Conservation (phyloP, 2,797 vertebrate genomes). For the Allobates femoralis region DNA sequence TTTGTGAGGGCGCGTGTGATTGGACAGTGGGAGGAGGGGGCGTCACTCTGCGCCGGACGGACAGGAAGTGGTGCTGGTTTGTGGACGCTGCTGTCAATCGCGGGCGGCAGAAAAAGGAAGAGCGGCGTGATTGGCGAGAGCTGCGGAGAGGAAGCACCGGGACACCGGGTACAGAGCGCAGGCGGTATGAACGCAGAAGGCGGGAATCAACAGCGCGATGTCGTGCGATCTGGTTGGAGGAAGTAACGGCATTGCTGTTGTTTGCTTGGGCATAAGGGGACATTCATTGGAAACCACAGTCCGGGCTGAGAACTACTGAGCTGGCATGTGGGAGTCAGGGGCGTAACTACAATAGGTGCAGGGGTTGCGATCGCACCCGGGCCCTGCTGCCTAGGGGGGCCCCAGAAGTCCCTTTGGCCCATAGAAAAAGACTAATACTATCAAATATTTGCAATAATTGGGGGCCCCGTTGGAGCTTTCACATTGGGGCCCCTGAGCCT, state of each 20-base stretch:
- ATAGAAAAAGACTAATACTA: too few species aligned
- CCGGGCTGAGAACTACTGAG: too few species aligned
- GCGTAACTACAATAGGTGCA: too few species aligned
- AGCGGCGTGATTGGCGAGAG: neutral
- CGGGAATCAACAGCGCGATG: neutral
- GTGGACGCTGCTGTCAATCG: neutral
- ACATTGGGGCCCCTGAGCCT: too few species aligned
- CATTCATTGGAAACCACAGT: too few species aligned
- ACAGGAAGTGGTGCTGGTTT: slow-evolving; percentile 9
- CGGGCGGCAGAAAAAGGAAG: neutral
- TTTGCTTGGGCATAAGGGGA: too few species aligned
- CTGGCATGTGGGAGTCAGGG: too few species aligned
- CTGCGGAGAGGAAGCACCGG: neutral
- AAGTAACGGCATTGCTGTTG: neutral
- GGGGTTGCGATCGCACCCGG: too few species aligned
- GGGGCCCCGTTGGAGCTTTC: too few species aligned
- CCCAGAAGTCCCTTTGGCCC: too few species aligned
- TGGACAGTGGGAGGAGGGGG: neutral
- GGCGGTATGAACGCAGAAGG: neutral
- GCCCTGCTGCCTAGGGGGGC: too few species aligned
- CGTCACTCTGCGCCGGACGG: neutral
- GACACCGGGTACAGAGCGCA: neutral
- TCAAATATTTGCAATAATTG: too few species aligned
- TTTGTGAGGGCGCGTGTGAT: neutral
- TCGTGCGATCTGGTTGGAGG: neutral